Percentiles rank a stretch among this genome's conserved stretches.
These are phyloP conservation scores for Crax fasciolata DNA, from an alignment of 2,797 vertebrate species.

Conservation along the genomic window DNA sequence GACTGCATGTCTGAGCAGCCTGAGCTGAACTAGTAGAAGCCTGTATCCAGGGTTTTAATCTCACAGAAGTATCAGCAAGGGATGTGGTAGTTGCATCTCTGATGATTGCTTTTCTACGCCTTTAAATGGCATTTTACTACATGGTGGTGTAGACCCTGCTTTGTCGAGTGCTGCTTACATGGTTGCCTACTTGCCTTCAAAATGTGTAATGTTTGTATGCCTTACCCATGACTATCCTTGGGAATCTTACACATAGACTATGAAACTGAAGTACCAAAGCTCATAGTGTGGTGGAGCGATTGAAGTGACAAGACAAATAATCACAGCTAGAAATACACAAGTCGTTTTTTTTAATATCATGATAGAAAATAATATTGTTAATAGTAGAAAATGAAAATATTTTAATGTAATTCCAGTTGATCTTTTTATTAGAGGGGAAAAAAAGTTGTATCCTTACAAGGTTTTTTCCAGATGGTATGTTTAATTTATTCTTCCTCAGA, in stretches of 20 bases:
- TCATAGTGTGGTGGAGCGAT: background rate
- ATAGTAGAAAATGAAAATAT: background rate
- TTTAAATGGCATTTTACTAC: background rate
- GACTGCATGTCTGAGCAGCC: background rate
- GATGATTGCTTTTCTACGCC: background rate
- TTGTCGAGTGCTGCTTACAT: accelerated
- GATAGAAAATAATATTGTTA: background rate
- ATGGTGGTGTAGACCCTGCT: background rate
- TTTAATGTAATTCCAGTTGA: background rate
- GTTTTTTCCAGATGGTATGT: background rate
- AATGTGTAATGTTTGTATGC: background rate
- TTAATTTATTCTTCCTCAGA: background rate
- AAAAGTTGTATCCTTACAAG: background rate
- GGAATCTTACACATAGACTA: background rate
- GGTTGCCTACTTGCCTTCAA: background rate
- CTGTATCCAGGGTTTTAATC: background rate
- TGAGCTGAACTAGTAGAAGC: background rate
- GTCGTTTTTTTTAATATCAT: background rate
- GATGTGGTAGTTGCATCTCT: background rate
- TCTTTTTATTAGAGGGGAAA: background rate
- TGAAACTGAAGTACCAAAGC: background rate
- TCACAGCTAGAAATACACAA: background rate
- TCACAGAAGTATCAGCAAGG: background rate
- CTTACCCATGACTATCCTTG: background rate
- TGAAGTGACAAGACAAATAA: background rate